Conservation (phyloP, 2,113 vertebrate genomes). For the Sorex fumeus region DNA sequence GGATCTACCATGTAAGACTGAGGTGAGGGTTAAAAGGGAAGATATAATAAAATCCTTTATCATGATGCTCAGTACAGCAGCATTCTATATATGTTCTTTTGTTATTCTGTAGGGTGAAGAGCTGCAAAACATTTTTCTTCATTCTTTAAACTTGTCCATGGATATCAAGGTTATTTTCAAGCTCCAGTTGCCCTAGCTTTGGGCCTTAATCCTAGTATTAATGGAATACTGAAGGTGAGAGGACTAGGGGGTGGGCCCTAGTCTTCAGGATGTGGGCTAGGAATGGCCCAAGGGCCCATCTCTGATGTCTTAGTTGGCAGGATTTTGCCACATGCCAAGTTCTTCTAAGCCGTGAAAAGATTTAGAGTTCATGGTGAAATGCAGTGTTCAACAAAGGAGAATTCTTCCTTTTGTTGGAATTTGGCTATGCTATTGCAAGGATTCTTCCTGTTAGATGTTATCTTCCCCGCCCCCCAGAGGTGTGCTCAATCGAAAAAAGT, state of each 20-base stretch:
- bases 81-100: not conserved
- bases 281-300: not conserved
- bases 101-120: not conserved
- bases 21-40: not conserved
- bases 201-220: not conserved
- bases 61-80: rapidly evolving
- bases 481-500: not conserved
- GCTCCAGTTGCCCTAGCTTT: not conserved
- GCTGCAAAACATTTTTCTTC: not conserved
- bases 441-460: not conserved
- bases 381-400: not conserved
- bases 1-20: not conserved
- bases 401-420: constrained; percentile 35
- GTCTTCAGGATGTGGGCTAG: not conserved
- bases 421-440: not conserved
- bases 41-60: not conserved
- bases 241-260: not conserved
- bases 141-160: not conserved
- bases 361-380: not conserved
- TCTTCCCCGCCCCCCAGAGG: not conserved
- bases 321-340: not conserved
- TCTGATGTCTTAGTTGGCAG: constrained; percentile 55
- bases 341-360: not conserved
- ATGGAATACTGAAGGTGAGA: not conserved
- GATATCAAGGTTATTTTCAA: not conserved